Percentiles rank a stretch among this genome's conserved stretches.
phyloP scores from a whole-genome alignment of 1,140 invertebrate genomes.

The Monomorium pharaonis region DNA sequence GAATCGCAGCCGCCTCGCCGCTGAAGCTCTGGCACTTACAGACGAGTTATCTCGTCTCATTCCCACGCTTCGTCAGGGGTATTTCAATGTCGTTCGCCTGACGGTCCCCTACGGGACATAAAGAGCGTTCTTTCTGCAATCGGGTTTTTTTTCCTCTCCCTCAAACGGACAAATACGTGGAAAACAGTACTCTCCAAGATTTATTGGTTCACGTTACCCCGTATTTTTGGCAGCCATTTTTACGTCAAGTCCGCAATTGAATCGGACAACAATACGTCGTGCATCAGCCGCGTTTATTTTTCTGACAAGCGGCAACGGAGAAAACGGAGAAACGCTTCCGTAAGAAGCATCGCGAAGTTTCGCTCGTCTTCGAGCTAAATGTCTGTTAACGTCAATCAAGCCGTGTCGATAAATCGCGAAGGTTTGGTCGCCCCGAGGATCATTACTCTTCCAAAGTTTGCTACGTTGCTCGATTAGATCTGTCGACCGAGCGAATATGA shows the following conservation, averaged over 20 bases:
- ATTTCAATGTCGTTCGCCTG: background rate
- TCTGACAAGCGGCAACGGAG: background rate
- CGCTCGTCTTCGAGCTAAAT: conserved; percentile 35
- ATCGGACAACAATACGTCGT: background rate
- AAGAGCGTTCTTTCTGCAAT: background rate
- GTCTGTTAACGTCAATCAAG: conserved; percentile 48
- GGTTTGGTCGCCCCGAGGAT: conserved; percentile 5
- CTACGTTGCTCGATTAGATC: conserved; percentile 24
- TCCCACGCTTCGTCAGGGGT: background rate
- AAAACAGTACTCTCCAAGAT: background rate
- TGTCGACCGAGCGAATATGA: conserved; percentile 38
- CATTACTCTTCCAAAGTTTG: conserved; percentile 52
- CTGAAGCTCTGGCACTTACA: conserved; percentile 3
- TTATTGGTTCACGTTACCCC: background rate
- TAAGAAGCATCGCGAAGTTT: conserved; percentile 47
- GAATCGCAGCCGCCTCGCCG: conserved; percentile 14
- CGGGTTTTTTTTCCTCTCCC: background rate
- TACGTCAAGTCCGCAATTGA: conserved; percentile 14
- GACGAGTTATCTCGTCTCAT: background rate
- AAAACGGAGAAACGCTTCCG: conserved; percentile 5
- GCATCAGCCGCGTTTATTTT: conserved; percentile 25
- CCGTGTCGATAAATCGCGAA: conserved; percentile 39
- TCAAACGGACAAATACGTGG: background rate
- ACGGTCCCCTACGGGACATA: background rate
- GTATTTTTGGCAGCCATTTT: conserved; percentile 12